Base-by-base conservation (phyloP, 35 echinoderm and acorn worm genomes). In the Apostichopus parvimensis region DNA sequence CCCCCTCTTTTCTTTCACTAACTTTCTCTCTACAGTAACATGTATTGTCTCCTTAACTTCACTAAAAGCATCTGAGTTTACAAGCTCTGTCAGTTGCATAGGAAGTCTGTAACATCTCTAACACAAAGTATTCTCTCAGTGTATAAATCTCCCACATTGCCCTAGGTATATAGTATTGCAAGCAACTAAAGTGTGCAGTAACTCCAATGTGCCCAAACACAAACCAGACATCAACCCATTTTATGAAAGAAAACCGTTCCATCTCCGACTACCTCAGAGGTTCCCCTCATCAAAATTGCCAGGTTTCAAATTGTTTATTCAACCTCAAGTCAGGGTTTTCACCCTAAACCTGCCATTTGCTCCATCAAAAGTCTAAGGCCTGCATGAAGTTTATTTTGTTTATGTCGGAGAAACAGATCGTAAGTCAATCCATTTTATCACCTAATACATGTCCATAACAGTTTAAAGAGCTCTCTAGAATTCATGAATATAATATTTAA, bases 361-460 rank as follows among this genome's bases (percentile, higher is more conserved):
- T 22, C 15, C 71, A 75, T 18, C 58, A 61, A 45, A 45, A 61
- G 58, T 61, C 58, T 61, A 14, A 75, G 9, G 24, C 81, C 81
- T 54, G 14, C 21, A 84, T 58, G 23, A 79, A 22, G 24, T 83
- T 83, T 55, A 83, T 21, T 59, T 58, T 84, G 81, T 84, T 84
- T 84, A 84, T 52, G 53, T 84, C 81, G 21, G 20, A 59, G 81
- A 20, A 84, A 58, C 81, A 58, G 5, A 58, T 84, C 81, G 18
- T 84, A 84, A 58, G n/a, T 84, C 81, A 84, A 17, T 20, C n/a
- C 71, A 75, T 75, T 75, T 75, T 75, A 75, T n/a, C 17, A 75
- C 71, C 71, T 75, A 75, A 75, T 75, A 18, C 71, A 75, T 75
- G 71, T 20, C 71, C 71, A 6, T 75, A 18, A 18, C 15, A 18